These are phyloP conservation scores for Pachypeltis micranthus DNA, from an alignment of 1,140 invertebrate genomes.

Conservation along the genomic window DNA sequence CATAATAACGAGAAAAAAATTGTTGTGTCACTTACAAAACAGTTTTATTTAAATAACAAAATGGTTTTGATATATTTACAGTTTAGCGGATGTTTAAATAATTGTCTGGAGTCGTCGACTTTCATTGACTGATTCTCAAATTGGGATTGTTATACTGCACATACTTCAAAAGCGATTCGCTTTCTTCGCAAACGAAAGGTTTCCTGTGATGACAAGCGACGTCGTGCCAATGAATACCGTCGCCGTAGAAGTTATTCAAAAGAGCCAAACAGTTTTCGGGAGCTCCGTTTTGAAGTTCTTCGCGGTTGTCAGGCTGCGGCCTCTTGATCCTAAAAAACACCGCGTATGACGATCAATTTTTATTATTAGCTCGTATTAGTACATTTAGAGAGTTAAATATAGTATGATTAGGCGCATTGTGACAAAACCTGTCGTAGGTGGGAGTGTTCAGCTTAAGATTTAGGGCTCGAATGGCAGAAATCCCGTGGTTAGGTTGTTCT, in stretches of 20 bases:
- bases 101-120: no score
- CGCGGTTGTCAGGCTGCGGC: conserved; percentile 76
- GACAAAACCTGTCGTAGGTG: no score
- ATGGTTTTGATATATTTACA: no score
- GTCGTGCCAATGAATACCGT: conserved; percentile 83
- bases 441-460: not conserved
- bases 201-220: conserved; percentile 84
- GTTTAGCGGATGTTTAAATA: no score
- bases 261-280: conserved; percentile 79
- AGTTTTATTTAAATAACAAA: no score
- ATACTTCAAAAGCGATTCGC: conserved; percentile 67
- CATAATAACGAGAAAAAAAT: no score
- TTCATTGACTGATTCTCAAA: conserved; percentile 35
- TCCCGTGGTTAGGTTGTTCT: no score
- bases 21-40: no score
- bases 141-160: conserved; percentile 63
- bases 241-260: conserved; percentile 84
- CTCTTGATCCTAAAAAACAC: conserved; percentile 40
- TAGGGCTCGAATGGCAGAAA: not conserved
- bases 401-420: no score
- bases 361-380: no score
- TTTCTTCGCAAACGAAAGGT: conserved; percentile 83
- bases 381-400: no score
- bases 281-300: conserved; percentile 66
- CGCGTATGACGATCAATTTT: no score